Base-by-base conservation (phyloP, 2,797 vertebrate genomes). In the Phoebastria nigripes region DNA sequence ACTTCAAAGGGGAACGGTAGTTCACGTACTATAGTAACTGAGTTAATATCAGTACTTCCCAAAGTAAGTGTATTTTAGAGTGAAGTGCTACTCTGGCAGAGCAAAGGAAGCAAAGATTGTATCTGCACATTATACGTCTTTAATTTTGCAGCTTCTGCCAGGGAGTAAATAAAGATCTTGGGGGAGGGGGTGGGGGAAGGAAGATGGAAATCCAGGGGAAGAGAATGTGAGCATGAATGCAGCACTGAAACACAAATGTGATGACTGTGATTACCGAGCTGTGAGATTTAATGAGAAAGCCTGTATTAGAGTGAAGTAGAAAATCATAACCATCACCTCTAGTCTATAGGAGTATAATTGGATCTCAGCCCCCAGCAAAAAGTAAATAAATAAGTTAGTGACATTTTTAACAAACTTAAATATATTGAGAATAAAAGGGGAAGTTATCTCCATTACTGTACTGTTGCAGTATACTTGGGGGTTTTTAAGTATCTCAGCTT, bases 271-370 rank as follows among this genome's bases (percentile, higher is more conserved):
- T 96, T 97, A 90, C 70, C 9, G 63, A 84, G 83, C 90, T 96
- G 95, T 92, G 76, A 96, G 92, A 93, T 97, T 94, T 96, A 97
- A 96, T 90, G 95, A 97, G 95, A 96, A 96, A 94, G 89, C 82
- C 80, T 55, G 80, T 88, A 87, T 94, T 96, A 94, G 90, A 96
- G 94, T 91, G 93, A 95, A 94, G 92, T 65, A 70, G 72, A 92
- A 97, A 97, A 97, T 96, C 95, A 91, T 96, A 96, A 94, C 95
- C 94, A 95, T 94, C 81, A 85, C 93, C 82, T 97, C 86, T 74
- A 88, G 66, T 96, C 91, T 86, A 89, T 70, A 95, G 79, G 29
- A 92, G 44, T 90, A 59, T 96, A 97, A 96, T 93, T 96, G 92
- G 80, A 89, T 92, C 92, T 94, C 80, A 92, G 93, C 87, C 87